Conservation (phyloP, 2,797 vertebrate species). For the Decapterus maruadsi region DNA sequence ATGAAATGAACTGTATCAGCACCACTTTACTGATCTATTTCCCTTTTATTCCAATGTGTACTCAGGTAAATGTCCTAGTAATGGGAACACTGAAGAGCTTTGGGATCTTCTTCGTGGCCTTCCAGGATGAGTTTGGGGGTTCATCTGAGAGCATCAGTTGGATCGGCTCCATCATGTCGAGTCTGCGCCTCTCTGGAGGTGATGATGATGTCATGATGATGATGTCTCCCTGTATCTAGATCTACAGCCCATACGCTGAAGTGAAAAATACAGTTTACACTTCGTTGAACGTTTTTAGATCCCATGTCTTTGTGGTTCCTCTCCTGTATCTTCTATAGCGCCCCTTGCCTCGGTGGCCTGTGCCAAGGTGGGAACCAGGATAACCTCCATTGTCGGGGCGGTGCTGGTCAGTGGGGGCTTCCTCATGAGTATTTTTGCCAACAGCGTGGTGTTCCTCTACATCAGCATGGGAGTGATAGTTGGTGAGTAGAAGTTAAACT, state of each 20-base stretch:
- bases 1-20: neutral
- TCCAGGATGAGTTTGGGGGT: conserved; percentile 93
- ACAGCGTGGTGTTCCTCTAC: conserved; percentile 90
- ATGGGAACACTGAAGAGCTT: conserved; percentile 94
- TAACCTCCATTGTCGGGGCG: conserved; percentile 87
- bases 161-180: conserved; percentile 96
- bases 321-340: conserved; percentile 76
- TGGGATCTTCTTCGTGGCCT: conserved; percentile 94
- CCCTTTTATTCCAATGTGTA: neutral
- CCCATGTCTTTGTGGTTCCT: conserved; percentile 3
- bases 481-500: conserved; percentile 84
- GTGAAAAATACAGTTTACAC: conserved; percentile 1
- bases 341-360: conserved; percentile 88
- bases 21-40: neutral
- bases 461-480: conserved; percentile 92
- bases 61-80: conserved; percentile 93
- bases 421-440: conserved; percentile 91
- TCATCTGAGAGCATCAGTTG: conserved; percentile 92
- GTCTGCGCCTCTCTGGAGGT: conserved; percentile 93
- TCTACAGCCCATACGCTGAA: neutral
- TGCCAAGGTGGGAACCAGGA: conserved; percentile 86
- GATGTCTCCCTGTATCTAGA: neutral
- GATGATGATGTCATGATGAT: neutral
- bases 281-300: neutral
- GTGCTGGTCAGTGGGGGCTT: conserved; percentile 89